Evolutionary conservation across 1,140 invertebrate genomes (phyloP).

Genomic region (Tetragonula clypearis): DNA sequence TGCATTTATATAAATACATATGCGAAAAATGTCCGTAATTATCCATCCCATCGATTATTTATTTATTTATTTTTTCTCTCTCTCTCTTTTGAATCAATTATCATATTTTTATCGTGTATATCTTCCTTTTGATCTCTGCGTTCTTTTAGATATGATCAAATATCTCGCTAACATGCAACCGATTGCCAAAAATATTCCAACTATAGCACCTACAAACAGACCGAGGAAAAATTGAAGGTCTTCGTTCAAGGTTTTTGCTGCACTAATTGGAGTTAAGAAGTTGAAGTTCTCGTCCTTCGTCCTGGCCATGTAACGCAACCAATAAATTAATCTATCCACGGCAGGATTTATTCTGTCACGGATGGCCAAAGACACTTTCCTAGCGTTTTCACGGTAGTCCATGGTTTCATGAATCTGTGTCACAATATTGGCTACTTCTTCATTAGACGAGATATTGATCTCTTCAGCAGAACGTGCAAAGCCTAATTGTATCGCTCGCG

Average conservation of each 20-base stretch:
- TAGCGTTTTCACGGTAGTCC: constrained; percentile 72
- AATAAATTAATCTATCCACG: constrained; percentile 75
- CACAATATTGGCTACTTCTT: constrained; percentile 47
- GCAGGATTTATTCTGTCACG: constrained; percentile 76
- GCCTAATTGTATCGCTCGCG: constrained; percentile 72
- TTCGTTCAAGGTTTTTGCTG: constrained; percentile 70
- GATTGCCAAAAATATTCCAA: constrained; percentile 64
- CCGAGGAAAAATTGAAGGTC: constrained; percentile 74
- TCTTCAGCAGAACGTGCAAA: constrained; percentile 66
- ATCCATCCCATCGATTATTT: background rate
- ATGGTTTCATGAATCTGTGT: constrained; percentile 67
- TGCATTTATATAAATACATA: constrained; percentile 80
- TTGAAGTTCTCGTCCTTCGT: constrained; percentile 65
- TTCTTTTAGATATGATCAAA: constrained; percentile 43
- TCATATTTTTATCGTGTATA: constrained; percentile 60
- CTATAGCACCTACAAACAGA: constrained; percentile 69
- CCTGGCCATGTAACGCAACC: constrained; percentile 74
- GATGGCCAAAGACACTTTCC: constrained; percentile 73
- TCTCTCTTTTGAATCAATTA: background rate
- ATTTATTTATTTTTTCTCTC: background rate
- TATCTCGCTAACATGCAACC: constrained; percentile 57
- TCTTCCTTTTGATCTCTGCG: constrained; percentile 65
- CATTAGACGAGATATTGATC: constrained; percentile 37
- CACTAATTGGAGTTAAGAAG: constrained; percentile 57
- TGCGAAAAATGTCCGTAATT: constrained; percentile 68